A percentile compares a stretch with the other conserved stretches of the same genome.
Evolutionary conservation across 2,888 invertebrate species (phyloP).

Genomic region (Drosophila nr. medialis): DNA sequence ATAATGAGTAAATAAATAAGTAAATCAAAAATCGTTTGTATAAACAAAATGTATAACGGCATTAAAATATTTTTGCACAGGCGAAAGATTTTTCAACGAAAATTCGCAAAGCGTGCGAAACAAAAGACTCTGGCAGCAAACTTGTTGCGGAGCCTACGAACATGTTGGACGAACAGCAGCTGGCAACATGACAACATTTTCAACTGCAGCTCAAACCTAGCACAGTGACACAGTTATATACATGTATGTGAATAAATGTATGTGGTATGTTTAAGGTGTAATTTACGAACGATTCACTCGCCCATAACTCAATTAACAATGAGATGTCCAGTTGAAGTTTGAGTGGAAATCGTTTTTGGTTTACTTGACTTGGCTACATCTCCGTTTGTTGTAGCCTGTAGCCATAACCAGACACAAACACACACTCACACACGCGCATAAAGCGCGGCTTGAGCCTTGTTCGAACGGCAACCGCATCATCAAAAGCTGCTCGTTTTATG

Average conservation of each 20-base stretch:
- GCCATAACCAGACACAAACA: slow-evolving; percentile 5
- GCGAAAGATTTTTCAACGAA: slow-evolving; percentile 11
- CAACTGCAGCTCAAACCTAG: slow-evolving; percentile 49
- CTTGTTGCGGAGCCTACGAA: slow-evolving; percentile 48
- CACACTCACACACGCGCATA: slow-evolving; percentile 9
- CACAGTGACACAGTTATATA: slow-evolving; percentile 67
- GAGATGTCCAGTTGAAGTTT: slow-evolving; percentile 37
- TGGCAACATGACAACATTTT: neutral
- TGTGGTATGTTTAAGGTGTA: slow-evolving; percentile 8
- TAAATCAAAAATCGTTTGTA: slow-evolving; percentile 58
- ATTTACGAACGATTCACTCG: slow-evolving; percentile 47
- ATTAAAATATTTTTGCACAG: slow-evolving; percentile 32
- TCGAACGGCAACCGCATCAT: slow-evolving; percentile 59
- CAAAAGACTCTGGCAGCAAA: slow-evolving; percentile 78
- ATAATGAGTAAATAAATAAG: slow-evolving; percentile 45
- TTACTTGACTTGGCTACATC: slow-evolving; percentile 21
- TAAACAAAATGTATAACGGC: slow-evolving; percentile 58
- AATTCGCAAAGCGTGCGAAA: slow-evolving; percentile 42
- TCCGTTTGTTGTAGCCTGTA: slow-evolving; percentile 15
- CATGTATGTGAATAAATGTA: neutral
- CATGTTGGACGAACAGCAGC: slow-evolving; percentile 54
- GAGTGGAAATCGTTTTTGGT: slow-evolving; percentile 49
- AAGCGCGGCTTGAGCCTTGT: slow-evolving; percentile 56
- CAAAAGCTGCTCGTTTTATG: slow-evolving; percentile 36
- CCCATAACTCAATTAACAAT: slow-evolving; percentile 66